These are phyloP conservation scores for Lampris incognitus DNA, from an alignment of 2,113 vertebrate species.

Conservation along the genomic window DNA sequence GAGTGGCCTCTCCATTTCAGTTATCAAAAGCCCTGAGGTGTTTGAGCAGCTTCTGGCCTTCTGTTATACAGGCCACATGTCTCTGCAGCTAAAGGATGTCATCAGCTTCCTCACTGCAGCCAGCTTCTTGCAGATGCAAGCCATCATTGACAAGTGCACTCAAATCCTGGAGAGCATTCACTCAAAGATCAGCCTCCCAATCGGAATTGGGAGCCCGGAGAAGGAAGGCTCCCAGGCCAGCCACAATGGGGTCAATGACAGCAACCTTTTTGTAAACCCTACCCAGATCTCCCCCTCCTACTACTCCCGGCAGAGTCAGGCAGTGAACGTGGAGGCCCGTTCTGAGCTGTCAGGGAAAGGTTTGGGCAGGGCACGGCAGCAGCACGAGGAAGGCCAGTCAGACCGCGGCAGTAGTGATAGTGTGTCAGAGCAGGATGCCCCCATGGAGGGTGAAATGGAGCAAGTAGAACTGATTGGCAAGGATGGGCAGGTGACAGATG, in stretches of 20 bases:
- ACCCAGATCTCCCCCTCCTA: conserved; percentile 97
- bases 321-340: conserved; percentile 80
- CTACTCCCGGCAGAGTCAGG: conserved; percentile 87
- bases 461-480: conserved; percentile 90
- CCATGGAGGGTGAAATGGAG: conserved; percentile 92
- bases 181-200: conserved; percentile 94
- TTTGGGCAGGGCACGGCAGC: conserved; percentile 79
- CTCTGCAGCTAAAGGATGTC: conserved; percentile 95
- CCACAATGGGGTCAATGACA: conserved; percentile 91
- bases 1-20: conserved; percentile 98
- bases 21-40: conserved; percentile 97
- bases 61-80: conserved; percentile 99
- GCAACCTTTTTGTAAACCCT: conserved; percentile 92
- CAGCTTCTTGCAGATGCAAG: conserved; percentile 99
- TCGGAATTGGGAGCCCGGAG: conserved; percentile 84
- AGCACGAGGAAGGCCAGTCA: conserved; percentile 94
- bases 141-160: conserved; percentile 98
- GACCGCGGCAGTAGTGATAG: conserved; percentile 95
- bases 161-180: conserved; percentile 98
- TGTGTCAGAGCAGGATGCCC: conserved; percentile 93
- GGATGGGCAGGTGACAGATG: conserved; percentile 92
- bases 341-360: conserved; percentile 84
- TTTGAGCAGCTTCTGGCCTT: conserved; percentile 97
- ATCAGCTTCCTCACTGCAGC: conserved; percentile 98
- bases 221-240: conserved; percentile 85